Conservation (phyloP, 1,140 invertebrate species). For the Dinoponera quadriceps region DNA sequence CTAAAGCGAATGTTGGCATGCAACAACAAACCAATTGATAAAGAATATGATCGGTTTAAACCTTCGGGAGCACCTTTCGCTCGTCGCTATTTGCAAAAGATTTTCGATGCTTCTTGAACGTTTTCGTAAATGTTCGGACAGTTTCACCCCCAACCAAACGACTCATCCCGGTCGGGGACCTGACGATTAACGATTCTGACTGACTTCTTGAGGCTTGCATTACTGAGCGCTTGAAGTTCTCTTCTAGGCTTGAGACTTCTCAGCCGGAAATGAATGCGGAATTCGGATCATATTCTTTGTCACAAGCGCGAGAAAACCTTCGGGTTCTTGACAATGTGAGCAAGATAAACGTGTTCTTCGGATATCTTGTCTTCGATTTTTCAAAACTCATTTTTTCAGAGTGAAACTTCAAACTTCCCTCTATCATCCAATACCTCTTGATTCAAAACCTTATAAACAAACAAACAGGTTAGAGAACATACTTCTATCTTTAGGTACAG, state of each 20-base stretch:
- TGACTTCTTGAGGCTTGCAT: conserved; percentile 79
- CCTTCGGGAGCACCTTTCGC: conserved; percentile 76
- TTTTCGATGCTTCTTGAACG: conserved; percentile 78
- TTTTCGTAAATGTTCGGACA: conserved; percentile 77
- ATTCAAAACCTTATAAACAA: conserved; percentile 87
- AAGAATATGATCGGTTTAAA: conserved; percentile 85
- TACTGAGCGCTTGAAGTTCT: conserved; percentile 76
- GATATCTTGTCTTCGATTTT: conserved; percentile 84
- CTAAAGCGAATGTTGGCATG: conserved; percentile 63
- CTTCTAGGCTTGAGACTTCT: conserved; percentile 85
- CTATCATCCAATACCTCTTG: conserved; percentile 87
- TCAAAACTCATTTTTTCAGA: conserved; percentile 85
- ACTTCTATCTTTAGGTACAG: conserved; percentile 77
- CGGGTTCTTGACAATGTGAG: conserved; percentile 82
- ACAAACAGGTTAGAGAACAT: conserved; percentile 86
- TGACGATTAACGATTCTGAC: conserved; percentile 78
- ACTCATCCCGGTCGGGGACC: conserved; percentile 75
- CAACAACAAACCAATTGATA: conserved; percentile 81
- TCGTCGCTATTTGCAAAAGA: conserved; percentile 79
- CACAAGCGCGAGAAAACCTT: conserved; percentile 84
- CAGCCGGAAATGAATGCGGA: conserved; percentile 81
- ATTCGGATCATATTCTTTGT: conserved; percentile 86
- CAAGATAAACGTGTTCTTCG: conserved; percentile 83
- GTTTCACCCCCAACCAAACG: conserved; percentile 78
- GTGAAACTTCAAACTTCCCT: conserved; percentile 86